Evolutionary conservation across 1,140 invertebrate species (phyloP).

Genomic region (Neodiprion virginianus): DNA sequence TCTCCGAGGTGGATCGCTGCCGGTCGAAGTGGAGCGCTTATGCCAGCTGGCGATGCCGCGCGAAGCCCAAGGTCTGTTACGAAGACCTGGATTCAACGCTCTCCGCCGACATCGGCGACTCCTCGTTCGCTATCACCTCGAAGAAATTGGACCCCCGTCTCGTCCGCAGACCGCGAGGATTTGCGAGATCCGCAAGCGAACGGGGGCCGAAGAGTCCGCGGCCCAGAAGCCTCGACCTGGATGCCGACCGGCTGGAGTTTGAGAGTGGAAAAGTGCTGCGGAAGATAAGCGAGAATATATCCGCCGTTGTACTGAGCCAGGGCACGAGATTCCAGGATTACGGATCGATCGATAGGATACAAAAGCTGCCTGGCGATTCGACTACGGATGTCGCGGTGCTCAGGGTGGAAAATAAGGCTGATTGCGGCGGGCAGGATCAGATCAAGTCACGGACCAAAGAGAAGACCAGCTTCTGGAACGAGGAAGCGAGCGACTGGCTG

Average conservation of each 20-base stretch:
- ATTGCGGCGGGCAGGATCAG: conserved; percentile 19
- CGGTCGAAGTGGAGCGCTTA: conserved; percentile 24
- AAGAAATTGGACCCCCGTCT: conserved; percentile 49
- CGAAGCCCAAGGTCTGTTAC: conserved; percentile 39
- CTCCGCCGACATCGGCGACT: conserved; percentile 52
- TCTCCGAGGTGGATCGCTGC: background rate
- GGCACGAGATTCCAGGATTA: conserved; percentile 52
- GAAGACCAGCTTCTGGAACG: conserved; percentile 52
- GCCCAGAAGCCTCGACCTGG: conserved; percentile 10
- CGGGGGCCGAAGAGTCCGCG: conserved; percentile 31
- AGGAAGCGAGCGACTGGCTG: conserved; percentile 51
- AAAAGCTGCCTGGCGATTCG: no score
- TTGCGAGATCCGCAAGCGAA: conserved; percentile 47
- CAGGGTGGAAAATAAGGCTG: background rate
- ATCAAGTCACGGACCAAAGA: conserved; percentile 30
- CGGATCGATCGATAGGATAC: conserved; percentile 46
- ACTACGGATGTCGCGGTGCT: no score
- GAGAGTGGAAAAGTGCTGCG: conserved; percentile 44
- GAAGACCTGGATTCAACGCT: conserved; percentile 55
- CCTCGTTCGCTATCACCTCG: conserved; percentile 48
- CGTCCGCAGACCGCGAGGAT: conserved; percentile 49
- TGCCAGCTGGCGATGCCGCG: conserved; percentile 29
- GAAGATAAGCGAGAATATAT: conserved; percentile 51
- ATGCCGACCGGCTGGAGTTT: conserved; percentile 12
- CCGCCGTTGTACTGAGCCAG: conserved; percentile 41